These are phyloP conservation scores for Agonopterix arenella DNA, from an alignment of 2,888 invertebrate species.

Conservation along the genomic window DNA sequence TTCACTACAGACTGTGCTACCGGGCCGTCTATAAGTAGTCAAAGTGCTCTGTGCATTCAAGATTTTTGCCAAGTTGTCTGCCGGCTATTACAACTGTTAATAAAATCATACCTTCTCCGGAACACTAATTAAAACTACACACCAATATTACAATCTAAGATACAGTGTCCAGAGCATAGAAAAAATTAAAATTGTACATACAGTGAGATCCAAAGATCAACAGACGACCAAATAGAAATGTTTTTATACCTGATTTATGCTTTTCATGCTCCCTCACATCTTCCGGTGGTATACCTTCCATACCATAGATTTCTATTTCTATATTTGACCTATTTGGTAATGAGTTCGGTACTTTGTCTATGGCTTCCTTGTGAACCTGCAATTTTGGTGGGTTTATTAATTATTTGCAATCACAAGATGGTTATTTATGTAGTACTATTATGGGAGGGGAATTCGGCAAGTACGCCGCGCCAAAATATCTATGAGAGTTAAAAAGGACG, in stretches of 20 bases:
- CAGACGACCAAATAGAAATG: slow-evolving; percentile 32
- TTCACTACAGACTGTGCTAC: too few relatives aligned
- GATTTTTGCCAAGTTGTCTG: too few relatives aligned
- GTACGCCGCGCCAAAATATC: slow-evolving; percentile 60
- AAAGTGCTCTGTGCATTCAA: too few relatives aligned
- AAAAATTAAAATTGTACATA: slow-evolving; percentile 56
- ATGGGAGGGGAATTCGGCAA: slow-evolving; percentile 41
- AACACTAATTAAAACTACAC: slow-evolving; percentile 50
- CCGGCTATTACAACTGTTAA: not conserved
- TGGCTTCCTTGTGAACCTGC: slow-evolving; percentile 99
- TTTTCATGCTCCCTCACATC: slow-evolving; percentile 96
- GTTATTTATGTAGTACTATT: slow-evolving; percentile 43
- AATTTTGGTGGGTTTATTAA: slow-evolving; percentile 19
- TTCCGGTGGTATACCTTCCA: slow-evolving; percentile 99
- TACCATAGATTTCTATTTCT: slow-evolving; percentile 99
- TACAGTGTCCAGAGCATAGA: slow-evolving; percentile 52
- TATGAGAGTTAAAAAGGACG: slow-evolving; percentile 51
- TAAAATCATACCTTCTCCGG: slow-evolving; percentile 22
- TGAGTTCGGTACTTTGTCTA: slow-evolving; percentile 99
- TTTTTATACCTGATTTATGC: slow-evolving; percentile 82
- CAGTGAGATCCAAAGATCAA: slow-evolving; percentile 51
- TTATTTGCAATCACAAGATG: slow-evolving; percentile 11
- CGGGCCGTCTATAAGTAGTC: too few relatives aligned
- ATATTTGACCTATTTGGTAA: slow-evolving; percentile 98
- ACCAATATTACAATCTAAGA: slow-evolving; percentile 49